Base-by-base conservation (phyloP, 2,113 vertebrate species). In the Ifrita kowaldi region DNA sequence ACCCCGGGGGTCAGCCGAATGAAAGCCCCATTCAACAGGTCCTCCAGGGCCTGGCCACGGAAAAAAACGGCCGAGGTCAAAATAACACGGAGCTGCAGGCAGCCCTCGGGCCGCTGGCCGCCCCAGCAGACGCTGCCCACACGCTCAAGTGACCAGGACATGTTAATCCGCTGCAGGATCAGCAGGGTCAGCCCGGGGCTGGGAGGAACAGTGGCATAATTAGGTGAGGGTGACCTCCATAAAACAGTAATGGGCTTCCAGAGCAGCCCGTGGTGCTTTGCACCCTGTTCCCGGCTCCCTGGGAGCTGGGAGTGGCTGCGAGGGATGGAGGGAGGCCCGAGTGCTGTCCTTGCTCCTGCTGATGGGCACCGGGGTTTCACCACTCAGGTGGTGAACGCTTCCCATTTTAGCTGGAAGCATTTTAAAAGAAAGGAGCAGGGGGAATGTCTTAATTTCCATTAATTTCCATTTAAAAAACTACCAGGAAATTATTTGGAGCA, bases 11-110 rank as follows among this genome's bases (percentile, higher is more conserved):
- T 98, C 98, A 98, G 92, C 87, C 81, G 94, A 99, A 98, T 98
- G 98, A 99, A 98, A 98, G 98, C 94, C 97, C 97, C 93, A 96
- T 99, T 98, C 98, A 98, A 97, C 98, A 98, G 99, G 98, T 98
- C 98, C 95, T 94, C 78, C 65, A 20, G 91, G 98, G 97, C 84
- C 98, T 96, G n/a, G 9, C 92, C 96, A 60, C 56, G 91, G 97
- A 95, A 87, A 97, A 94, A 97, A 96, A 93, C 96, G 63, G 93
- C 89, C 53, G 95, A 77, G 98, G 98, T 98, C 99, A 98, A 97
- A 97, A 97, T 95, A 96, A 98, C 98, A 98, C 95, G 97, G 98
- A 98, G 98, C 98, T 98, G 97, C 90, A 76, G 97, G 55, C 96
- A 79, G 96, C 91, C 96, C 97, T 97, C 82, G 95, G 95, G 98